Base-by-base conservation (phyloP, 2,113 vertebrate genomes). In the Clupea harengus region DNA sequence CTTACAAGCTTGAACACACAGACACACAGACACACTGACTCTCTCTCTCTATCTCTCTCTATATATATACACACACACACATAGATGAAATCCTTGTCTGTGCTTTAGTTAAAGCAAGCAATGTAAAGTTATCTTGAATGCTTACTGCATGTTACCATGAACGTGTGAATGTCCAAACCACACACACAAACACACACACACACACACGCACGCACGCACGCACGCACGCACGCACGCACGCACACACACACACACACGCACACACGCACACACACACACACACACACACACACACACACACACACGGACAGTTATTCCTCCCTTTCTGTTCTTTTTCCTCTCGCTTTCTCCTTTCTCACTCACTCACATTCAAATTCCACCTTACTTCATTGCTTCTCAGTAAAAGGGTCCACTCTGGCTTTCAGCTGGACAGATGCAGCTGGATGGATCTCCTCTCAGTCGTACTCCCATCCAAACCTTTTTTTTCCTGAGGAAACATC, bases 1-100 rank as follows among this genome's bases (percentile, higher is more conserved):
- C 2, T 67, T 25, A 64, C 15, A 54, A 54, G 18, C 18, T 18
- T 60, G 20, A 22, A 20, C 18, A 20, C 22, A 5, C 47, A 49
- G 47, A 49, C 47, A 9, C 9, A 49, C 47, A 49, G 39, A 39
- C 39, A 39, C 39, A 39, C 39, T 39, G 39, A 39, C 39, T 20
- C 15, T 72, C 57, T 84, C 85, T 82, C 57, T 84, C 46, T 45
- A 49, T 28, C 25, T 85, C 44, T 81, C 54, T 80, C 15, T 78
- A n/a, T n/a, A n/a, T n/a, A n/a, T n/a, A n/a, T n/a, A 84, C 49
- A 28, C 32, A 9, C 44, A 84, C 15, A 52, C 64, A 60, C 17
- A 10, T 20, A 20, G 39, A 81, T 39, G 25, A 81, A 81, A 44
- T 45, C 44, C 44, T n/a, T n/a, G n/a, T n/a, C n/a, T n/a, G 22